phyloP scores from a whole-genome alignment of 2,113 vertebrate species.

The Chaetops frenatus region DNA sequence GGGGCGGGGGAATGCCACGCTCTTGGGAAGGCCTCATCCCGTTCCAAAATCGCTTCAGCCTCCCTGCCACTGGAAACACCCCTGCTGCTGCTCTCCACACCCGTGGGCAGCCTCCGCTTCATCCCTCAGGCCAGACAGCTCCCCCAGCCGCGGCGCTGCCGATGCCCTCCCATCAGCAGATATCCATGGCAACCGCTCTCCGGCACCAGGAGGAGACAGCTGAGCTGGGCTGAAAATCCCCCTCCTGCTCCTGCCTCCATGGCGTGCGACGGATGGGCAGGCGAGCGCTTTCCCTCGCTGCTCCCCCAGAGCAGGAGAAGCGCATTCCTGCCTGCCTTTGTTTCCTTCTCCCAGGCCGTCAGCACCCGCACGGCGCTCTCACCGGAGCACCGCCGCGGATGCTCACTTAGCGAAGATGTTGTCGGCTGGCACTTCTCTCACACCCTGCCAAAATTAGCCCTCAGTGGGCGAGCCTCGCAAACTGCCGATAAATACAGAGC shows the following conservation, averaged over 20 bases:
- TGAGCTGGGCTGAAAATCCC: conserved; percentile 81
- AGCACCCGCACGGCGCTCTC: rapidly evolving
- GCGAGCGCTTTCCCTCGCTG: conserved; percentile 41
- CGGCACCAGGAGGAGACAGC: conserved; percentile 86
- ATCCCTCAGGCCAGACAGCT: conserved; percentile 78
- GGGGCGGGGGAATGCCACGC: too few relatives aligned
- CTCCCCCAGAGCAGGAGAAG: conserved; percentile 65
- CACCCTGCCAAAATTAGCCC: neutral
- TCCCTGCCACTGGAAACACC: conserved; percentile 12
- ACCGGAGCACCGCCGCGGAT: neutral
- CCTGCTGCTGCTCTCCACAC: conserved; percentile 69
- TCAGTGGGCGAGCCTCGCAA: neutral
- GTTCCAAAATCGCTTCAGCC: conserved; percentile 40
- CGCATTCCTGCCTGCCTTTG: conserved; percentile 61
- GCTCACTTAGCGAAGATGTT: neutral
- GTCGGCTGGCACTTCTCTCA: neutral
- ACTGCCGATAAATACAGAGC: neutral
- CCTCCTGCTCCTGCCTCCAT: conserved; percentile 84
- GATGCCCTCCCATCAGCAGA: conserved; percentile 87
- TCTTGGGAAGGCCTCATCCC: neutral
- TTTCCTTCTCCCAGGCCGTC: neutral
- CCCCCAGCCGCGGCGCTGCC: conserved; percentile 52
- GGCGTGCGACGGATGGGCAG: conserved; percentile 68
- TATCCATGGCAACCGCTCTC: conserved; percentile 97
- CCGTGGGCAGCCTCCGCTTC: conserved; percentile 62